A percentile compares a stretch with the other conserved stretches of the same genome.
Evolutionary conservation across 2,888 invertebrate genomes (phyloP).

Genomic region (Diadromus collaris): DNA sequence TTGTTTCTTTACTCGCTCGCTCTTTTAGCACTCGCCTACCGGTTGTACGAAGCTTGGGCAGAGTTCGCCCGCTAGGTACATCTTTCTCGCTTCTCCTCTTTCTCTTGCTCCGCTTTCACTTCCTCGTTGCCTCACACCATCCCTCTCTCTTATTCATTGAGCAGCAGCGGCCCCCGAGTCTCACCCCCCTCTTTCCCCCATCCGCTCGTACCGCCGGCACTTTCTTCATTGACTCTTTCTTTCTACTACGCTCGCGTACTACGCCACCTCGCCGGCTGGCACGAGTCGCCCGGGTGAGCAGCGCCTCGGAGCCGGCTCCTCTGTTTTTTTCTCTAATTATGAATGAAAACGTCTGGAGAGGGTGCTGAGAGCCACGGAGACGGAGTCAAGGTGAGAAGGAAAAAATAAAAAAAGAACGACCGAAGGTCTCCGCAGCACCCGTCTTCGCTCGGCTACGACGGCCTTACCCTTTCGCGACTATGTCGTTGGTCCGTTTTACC

Average conservation of each 20-base stretch:
- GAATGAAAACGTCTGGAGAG: conserved; percentile 77
- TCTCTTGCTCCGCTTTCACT: conserved; percentile 56
- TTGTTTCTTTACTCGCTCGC: conserved; percentile 46
- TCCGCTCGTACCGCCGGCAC: conserved; percentile 68
- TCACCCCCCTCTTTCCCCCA: conserved; percentile 54
- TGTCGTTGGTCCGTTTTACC: conserved; percentile 10
- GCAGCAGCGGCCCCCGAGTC: conserved; percentile 66
- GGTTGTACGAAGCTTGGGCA: conserved; percentile 44
- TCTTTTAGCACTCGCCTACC: conserved; percentile 30
- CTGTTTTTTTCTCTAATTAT: conserved; percentile 80
- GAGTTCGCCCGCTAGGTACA: conserved; percentile 57
- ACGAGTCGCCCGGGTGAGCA: conserved; percentile 30
- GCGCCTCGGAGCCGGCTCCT: conserved; percentile 50
- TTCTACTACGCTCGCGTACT: conserved; percentile 79
- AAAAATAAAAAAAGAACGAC: conserved; percentile 35
- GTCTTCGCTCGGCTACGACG: conserved; percentile 54
- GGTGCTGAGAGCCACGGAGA: conserved; percentile 71
- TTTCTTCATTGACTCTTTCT: conserved; percentile 81
- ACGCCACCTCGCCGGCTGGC: conserved; percentile 65
- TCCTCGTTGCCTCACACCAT: conserved; percentile 62
- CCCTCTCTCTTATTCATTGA: conserved; percentile 78
- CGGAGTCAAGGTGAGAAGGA: conserved; percentile 49
- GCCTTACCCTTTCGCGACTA: conserved; percentile 33
- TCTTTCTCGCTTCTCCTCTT: conserved; percentile 55
- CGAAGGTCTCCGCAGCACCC: conserved; percentile 38